A percentile compares a stretch with the other conserved stretches of the same genome.
phyloP scores from a whole-genome alignment of 2,888 invertebrate genomes.

The Pammene aurita region DNA sequence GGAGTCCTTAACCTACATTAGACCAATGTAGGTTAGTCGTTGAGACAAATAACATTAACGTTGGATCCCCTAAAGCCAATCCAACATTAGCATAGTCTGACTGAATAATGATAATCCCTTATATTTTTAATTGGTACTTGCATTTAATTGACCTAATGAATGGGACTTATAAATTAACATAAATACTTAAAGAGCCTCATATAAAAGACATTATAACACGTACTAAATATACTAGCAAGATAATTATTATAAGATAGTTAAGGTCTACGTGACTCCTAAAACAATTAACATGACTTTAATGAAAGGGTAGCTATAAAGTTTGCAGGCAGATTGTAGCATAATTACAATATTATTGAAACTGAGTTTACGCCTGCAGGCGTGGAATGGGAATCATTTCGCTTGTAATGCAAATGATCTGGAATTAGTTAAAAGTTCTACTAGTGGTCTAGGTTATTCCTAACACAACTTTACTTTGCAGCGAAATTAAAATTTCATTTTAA shows the following conservation, averaged over 20 bases:
- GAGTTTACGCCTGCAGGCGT: conserved; percentile 9
- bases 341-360: conserved; percentile 34
- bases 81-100: no score
- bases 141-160: no score
- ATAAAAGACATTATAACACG: neutral
- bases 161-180: no score
- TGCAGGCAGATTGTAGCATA: conserved; percentile 21
- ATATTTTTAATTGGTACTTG: no score
- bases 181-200: neutral
- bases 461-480: neutral
- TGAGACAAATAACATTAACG: no score
- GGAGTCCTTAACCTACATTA: no score
- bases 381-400: conserved; percentile 29
- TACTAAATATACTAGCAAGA: neutral
- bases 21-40: no score
- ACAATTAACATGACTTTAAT: conserved; percentile 23
- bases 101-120: no score
- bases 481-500: neutral
- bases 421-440: conserved; percentile 39
- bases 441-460: conserved; percentile 6
- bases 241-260: neutral
- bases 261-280: conserved; percentile 1
- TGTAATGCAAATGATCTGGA: conserved; percentile 40
- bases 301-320: conserved; percentile 10
- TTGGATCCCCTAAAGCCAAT: no score